Percentiles rank a stretch among this genome's conserved stretches.
These are phyloP conservation scores for Enhydra lutris DNA, from an alignment of 2,113 vertebrate species.

Conservation along the genomic window DNA sequence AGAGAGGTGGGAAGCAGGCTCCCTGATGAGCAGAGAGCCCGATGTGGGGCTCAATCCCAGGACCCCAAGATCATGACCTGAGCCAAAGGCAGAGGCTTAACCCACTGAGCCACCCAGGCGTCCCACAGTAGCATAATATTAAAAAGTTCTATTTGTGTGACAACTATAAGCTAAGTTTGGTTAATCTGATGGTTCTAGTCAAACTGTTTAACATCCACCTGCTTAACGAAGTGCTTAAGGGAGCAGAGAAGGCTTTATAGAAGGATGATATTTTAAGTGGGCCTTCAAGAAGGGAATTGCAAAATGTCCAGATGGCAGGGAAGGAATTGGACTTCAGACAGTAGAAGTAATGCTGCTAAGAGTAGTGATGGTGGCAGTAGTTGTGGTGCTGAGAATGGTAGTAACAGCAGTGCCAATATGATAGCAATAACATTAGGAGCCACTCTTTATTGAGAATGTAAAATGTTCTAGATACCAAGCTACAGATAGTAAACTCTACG, in stretches of 20 bases:
- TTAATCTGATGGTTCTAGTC: background rate
- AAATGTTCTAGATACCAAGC: background rate
- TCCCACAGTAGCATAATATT: background rate
- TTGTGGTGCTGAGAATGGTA: rapidly evolving
- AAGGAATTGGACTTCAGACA: background rate
- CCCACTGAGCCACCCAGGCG: no score
- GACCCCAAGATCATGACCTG: no score
- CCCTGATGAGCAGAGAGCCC: no score
- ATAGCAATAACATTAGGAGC: background rate
- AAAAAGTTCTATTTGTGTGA: background rate
- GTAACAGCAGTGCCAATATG: background rate
- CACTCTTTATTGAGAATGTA: background rate
- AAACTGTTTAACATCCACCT: background rate
- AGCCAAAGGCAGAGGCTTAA: no score
- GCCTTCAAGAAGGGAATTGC: background rate
- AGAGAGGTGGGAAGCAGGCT: no score
- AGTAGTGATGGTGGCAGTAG: no score
- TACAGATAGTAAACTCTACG: background rate
- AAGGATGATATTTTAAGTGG: background rate
- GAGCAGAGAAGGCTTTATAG: background rate
- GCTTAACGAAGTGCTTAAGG: background rate
- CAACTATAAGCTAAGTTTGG: background rate
- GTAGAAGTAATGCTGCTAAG: background rate
- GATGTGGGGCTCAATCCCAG: no score
- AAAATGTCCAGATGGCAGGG: background rate